Base-by-base conservation (phyloP, 2,888 invertebrate species). In the Sicus ferrugineus region DNA sequence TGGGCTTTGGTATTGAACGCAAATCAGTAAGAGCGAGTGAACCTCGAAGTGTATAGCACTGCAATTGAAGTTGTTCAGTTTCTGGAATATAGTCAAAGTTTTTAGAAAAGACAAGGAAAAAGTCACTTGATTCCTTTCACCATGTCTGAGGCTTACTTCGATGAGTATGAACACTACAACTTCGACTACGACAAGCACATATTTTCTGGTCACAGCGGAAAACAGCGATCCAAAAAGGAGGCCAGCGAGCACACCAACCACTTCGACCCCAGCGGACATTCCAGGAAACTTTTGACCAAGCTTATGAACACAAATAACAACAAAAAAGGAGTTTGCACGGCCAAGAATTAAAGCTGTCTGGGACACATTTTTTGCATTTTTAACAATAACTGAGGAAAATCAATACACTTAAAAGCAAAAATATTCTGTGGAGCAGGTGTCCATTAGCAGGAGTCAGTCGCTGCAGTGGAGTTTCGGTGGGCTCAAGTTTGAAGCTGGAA, bases 141-240 rank as follows among this genome's bases (percentile, higher is more conserved):
- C 84, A 94, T 94, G 94, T 93, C 94, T 81, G 93, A 93, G 86
- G 88, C 88, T 79, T 90, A 93, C 87, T 92, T 92, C 84, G 96
- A 97, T 87, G 91, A 95, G 83, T 95, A 95, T 89, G 97, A 97
- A 83, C 93, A 95, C 83, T 97, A 94, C 89, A 96, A 96, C 87
- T 96, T 92, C 86, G 95, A 95, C 79, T 91, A 93, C 88, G 96
- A 95, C 85, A 96, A 96, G 86, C 92, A 93, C 84, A 90, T 96
- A 74, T 92, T 91, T 85, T 90, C 91, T 54, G 92, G 93, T 28
- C 94, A 95, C 86, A 92, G 95, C 82, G 97, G 97, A 73, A 96
- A 97, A 84, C 94, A 95, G 80, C 89, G 96, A 75, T 89, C 92
- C 71, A 96, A 97, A 88, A 93, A 92, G 84, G 97, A 97, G 87